These are phyloP conservation scores for Oryzias melastigma DNA, from an alignment of 2,113 vertebrate genomes.

Conservation along the genomic window DNA sequence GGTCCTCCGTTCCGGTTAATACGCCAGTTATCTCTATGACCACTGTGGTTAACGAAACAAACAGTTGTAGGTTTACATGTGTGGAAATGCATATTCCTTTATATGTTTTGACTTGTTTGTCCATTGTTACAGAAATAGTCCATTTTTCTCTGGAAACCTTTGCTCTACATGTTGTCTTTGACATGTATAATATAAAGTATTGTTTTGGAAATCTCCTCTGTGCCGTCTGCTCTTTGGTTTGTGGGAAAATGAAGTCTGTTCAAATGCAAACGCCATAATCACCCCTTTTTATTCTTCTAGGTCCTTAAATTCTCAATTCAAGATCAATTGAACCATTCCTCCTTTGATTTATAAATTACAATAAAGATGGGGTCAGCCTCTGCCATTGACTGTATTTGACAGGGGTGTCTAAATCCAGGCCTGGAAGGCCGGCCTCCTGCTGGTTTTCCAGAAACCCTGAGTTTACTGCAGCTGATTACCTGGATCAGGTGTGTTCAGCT, in stretches of 20 bases:
- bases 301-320: too few species aligned
- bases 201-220: constrained; percentile 79
- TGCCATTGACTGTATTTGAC: too few species aligned
- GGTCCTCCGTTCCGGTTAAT: constrained; percentile 71
- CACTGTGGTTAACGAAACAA: constrained; percentile 78
- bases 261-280: too few species aligned
- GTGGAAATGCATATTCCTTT: constrained; percentile 72
- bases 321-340: too few species aligned
- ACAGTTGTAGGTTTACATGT: constrained; percentile 80
- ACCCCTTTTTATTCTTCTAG: too few species aligned
- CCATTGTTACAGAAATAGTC: constrained; percentile 76
- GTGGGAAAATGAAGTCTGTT: background rate
- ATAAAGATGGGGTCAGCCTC: too few species aligned
- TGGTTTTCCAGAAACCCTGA: too few species aligned
- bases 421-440: too few species aligned
- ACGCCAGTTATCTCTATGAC: constrained; percentile 79
- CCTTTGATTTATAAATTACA: too few species aligned
- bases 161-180: constrained; percentile 84
- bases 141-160: constrained; percentile 73
- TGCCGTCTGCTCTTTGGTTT: constrained; percentile 70
- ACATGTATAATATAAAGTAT: constrained; percentile 86
- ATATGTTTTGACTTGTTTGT: constrained; percentile 69
- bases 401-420: too few species aligned
- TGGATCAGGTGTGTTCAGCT: too few species aligned
- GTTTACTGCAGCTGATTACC: too few species aligned